Base-by-base conservation (phyloP, 2,888 invertebrate genomes). In the Tetropium fuscum region DNA sequence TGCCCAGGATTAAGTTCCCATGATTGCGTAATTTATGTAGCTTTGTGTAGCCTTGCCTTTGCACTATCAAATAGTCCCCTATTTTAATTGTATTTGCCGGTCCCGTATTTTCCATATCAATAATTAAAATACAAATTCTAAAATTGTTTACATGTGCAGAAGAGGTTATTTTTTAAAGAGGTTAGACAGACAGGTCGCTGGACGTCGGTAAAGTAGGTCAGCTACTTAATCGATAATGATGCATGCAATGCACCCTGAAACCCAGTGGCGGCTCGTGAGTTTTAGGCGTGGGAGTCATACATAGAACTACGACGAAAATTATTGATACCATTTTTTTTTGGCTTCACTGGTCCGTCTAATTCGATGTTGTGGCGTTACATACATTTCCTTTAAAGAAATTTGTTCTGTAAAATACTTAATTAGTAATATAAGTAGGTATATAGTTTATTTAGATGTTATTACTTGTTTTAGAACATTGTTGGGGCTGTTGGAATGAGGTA, bases 41-140 rank as follows among this genome's bases (percentile, higher is more conserved):
- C 80, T 93, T 94, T 59, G 87, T 90, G 76, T 88, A 94, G 71
- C 88, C 89, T 69, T 93, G 91, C 59, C 91, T 87, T 76, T 93
- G 90, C 38, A 94, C 87, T 53, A 94, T 84, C 47, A 94, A 86
- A 76, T 90, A 90, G 73, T 90, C 88, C 4, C 92, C 92, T 7
- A 87, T 74, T 78, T 86, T 86, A 57, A 93, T 88, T 55, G 58
- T 70, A 53, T 72, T 64, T 15, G 48, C 57, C 25, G 36, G 19
- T 3, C 63, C 56, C 15, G 61, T 53, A 16, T 60, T 48, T 48
- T 60, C 58, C 60, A 60, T 69, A n/a, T n/a, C n/a, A n/a, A n/a
- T 15, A 0, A 16, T 7, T 6, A 25, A 6, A 18, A 18, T 8
- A 16, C 18, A 16, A 30, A 30, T 10, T n/a, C 19, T 11, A 8